These are phyloP conservation scores for Catharus minimus DNA, from an alignment of 2,113 vertebrate genomes.

Conservation along the genomic window DNA sequence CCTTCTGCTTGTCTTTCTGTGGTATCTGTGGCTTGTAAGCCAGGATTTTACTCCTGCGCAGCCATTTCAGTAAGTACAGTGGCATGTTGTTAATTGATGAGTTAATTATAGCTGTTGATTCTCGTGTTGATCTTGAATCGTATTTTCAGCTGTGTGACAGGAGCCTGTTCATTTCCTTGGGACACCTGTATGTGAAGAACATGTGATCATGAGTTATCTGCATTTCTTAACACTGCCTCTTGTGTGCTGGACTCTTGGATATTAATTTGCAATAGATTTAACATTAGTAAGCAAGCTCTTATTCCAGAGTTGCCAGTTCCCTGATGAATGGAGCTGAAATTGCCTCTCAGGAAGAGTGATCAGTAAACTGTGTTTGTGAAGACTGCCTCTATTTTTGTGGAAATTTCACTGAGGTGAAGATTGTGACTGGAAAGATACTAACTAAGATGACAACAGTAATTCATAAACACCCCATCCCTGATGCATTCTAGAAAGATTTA, in stretches of 20 bases:
- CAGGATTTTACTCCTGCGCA: conserved; percentile 5
- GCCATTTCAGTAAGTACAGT: conserved; percentile 22
- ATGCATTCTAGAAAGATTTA: not conserved
- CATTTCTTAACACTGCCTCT: not conserved
- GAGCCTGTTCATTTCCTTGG: not conserved
- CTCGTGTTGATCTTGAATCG: not conserved
- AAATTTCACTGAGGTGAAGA: not conserved
- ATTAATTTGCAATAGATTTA: not conserved
- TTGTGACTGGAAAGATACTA: not conserved
- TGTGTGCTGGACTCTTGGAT: not conserved
- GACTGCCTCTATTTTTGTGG: not conserved
- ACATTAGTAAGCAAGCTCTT: not conserved
- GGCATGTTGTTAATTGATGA: not conserved
- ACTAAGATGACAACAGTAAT: not conserved
- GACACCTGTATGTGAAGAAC: not conserved
- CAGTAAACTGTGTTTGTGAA: not conserved
- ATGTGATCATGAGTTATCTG: not conserved
- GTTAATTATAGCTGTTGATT: not conserved
- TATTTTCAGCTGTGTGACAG: not conserved
- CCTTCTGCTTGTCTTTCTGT: conserved; percentile 30
- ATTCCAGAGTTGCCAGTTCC: not conserved
- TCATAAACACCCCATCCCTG: not conserved
- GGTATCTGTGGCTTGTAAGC: not conserved
- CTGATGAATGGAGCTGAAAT: not conserved
- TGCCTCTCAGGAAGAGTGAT: not conserved